Evolutionary conservation across 2,113 vertebrate species (phyloP), one percentile per base, ranked within the genome.

Genomic region (Andinoacara biseriatus): DNA sequence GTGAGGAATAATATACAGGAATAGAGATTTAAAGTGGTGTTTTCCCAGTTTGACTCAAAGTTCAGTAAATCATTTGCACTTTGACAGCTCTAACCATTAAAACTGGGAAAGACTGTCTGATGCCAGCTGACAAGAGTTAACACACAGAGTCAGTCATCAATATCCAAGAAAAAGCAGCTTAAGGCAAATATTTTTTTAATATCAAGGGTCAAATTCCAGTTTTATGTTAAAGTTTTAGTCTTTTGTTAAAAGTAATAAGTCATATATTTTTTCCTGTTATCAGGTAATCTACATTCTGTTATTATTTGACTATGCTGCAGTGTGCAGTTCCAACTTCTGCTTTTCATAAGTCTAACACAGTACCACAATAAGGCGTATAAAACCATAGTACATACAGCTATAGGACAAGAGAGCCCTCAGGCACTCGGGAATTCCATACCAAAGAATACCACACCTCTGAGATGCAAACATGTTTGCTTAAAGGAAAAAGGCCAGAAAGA

Each of bases 1-100:
- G 2, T 38, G 49, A 81, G 18, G 61, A 61, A 72, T 74, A 46
- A 61, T 2, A 2, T 3, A 33, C 10, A 60, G 43, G 56, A 74
- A 60, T 22, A 74, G 13, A 67, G 5, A 54, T 38, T 14, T 4
- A 20, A 2, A 15, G 8, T 26, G 59, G 79, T 86, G 79, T 46
- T 85, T 87, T 67, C 81, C 84, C 9, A 24, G 14, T 46, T 10
- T 83, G 79, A 80, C 33, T 58, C n/a, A 52, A 2, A 5, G 18
- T 26, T 18, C 29, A 58, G 65, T 33, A 56, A 87, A 54, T 81
- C 7, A 80, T 14, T 38, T 61, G 38, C 56, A n/a, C 1, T 3
- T 5, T 59, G 7, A 58, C 24, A 35, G 2, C 13, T 2, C 14
- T 57, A 58, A 77, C 33, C 81, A 77, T 65, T 20, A 63, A 62